phyloP scores from a whole-genome alignment of 1,140 invertebrate species.

The Cotesia vestalis region DNA sequence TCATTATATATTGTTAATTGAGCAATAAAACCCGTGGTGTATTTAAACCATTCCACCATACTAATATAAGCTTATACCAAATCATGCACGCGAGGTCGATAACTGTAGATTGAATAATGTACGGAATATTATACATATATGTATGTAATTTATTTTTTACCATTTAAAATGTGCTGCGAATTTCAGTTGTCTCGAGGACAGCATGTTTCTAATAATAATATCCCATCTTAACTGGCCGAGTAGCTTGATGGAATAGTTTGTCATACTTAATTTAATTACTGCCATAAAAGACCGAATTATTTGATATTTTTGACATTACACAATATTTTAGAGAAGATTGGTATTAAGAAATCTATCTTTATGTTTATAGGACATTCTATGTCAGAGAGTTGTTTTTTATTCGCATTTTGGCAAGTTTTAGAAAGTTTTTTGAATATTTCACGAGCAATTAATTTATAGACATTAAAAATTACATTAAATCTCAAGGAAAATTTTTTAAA shows the following conservation, averaged over 20 bases:
- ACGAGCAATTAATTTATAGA: no score
- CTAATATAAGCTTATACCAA: not conserved
- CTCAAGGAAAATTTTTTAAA: no score
- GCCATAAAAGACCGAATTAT: not conserved
- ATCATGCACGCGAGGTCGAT: slow-evolving; percentile 12
- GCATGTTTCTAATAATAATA: not conserved
- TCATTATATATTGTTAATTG: not conserved
- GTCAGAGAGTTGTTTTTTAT: no score
- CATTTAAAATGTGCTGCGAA: slow-evolving; percentile 4
- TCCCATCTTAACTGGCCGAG: not conserved
- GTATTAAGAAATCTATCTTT: no score
- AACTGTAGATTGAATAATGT: slow-evolving; percentile 12
- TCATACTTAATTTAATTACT: not conserved
- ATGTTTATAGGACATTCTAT: no score
- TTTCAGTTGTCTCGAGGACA: slow-evolving; percentile 18
- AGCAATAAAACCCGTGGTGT: slow-evolving; percentile 8
- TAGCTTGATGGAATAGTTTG: slow-evolving; percentile 11
- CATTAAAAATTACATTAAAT: no score
- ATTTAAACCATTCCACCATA: not conserved
- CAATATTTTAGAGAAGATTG: not conserved
- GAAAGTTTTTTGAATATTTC: no score
- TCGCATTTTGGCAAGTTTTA: no score
- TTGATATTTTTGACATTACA: not conserved
- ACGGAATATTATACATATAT: not conserved
- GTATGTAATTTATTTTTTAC: not conserved